Base-by-base conservation (phyloP, 2,113 vertebrate species). In the Podiceps cristatus region DNA sequence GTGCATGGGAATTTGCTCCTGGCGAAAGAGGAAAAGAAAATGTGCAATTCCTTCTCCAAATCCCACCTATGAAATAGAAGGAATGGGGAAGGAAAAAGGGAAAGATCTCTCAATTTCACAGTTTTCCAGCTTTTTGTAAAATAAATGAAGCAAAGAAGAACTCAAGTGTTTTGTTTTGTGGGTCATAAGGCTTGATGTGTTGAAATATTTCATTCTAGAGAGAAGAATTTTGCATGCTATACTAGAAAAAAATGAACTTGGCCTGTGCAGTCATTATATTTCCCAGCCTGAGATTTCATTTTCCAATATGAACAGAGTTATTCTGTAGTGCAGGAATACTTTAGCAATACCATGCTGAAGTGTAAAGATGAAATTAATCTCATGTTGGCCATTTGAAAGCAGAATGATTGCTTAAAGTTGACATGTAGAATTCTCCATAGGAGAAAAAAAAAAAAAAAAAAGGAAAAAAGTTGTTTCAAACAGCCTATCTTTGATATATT, bases 361-460 rank as follows among this genome's bases (percentile, higher is more conserved):
- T 45, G n/a, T 53, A 76, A 80, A 77, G n/a, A 27, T 56, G 52
- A 72, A 78, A 84, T 35, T 74, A 73, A 37, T 80, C 55, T 80
- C 16, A 24, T 1, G 3, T 56, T 80, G 45, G 8, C 40, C 50
- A 64, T 5, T 13, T 78, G 69, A 53, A 84, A 86, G 17, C 4
- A 42, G 40, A 77, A 44, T 29, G 8, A 37, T 79, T 71, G 10
- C 8, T 42, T 50, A 31, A 76, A 68, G 9, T 64, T 16, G 14
- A 53, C 0, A 1, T 10, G 10, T 33, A 86, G 22, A 8, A 1
- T 50, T 17, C 19, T 23, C 10, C 29, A 22, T 7, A 11, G 7
- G 3, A 22, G 35, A 19, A 35, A 75, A 22, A 35, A 6, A 16
- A 50, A 35, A 19, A 5, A 29, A 10, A 50, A 37, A 47, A 27